These are phyloP conservation scores for Micromussa lordhowensis DNA, from an alignment of 92 coral and sea anemone genomes.

Conservation along the genomic window DNA sequence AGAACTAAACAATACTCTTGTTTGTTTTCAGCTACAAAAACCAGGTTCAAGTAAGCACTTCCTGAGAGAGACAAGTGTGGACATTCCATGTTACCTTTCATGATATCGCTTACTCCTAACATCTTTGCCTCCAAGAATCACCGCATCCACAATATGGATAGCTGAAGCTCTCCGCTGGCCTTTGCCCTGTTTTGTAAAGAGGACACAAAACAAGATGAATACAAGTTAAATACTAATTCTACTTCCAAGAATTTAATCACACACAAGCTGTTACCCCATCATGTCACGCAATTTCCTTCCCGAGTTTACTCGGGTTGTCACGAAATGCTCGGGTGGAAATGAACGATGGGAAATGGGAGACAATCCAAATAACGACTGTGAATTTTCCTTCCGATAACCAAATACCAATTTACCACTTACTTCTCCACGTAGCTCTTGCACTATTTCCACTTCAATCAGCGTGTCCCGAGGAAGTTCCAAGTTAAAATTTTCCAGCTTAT, in stretches of 20 bases:
- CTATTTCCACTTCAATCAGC: conserved; percentile 90
- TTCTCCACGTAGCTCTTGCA: conserved; percentile 91
- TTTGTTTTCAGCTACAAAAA: too few species aligned
- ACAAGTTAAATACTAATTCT: not conserved
- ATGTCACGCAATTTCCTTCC: not conserved
- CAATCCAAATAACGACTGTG: not conserved
- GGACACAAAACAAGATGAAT: not conserved
- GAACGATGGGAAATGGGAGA: not conserved
- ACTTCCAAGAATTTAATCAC: not conserved
- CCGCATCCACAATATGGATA: conserved; percentile 87
- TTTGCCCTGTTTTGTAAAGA: conserved; percentile 66
- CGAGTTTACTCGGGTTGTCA: not conserved
- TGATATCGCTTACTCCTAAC: conserved; percentile 85
- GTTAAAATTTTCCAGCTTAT: conserved; percentile 72
- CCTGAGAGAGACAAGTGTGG: not conserved
- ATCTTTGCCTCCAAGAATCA: conserved; percentile 90
- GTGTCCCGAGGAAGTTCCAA: conserved; percentile 90
- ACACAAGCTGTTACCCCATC: not conserved
- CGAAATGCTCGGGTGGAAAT: not conserved
- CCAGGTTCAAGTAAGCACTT: not conserved
- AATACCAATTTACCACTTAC: conserved; percentile 41
- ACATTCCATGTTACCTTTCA: conserved; percentile 71
- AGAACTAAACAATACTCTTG: too few species aligned
- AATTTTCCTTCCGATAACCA: too few species aligned
- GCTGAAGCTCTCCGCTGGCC: conserved; percentile 90